Evolutionary conservation across 2,888 invertebrate genomes (phyloP), one percentile per base, ranked within the genome.

Genomic region (Calliopum simillimum): DNA sequence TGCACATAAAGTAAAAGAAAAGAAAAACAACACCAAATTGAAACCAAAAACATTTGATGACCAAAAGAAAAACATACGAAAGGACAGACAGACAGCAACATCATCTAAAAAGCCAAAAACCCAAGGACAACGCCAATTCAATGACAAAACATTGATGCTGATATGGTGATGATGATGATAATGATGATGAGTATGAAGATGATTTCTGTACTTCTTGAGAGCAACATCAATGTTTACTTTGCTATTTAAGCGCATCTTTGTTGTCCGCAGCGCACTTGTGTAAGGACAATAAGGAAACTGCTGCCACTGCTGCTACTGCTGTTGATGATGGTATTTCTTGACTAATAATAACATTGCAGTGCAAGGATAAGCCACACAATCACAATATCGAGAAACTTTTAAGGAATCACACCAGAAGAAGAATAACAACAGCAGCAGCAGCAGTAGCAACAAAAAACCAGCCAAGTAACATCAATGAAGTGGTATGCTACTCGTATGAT

Each of bases 341-440:
- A 21, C 55, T 65, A 65, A 65, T 65, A 67, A 59, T 67, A 67
- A 67, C 58, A 67, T 67, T 59, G 67, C 59, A 67, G 46, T 49
- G 67, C 59, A 58, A 59, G 67, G 67, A 67, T 67, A 67, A 67
- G 59, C 67, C 67, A 67, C 58, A 67, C 67, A 67, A 67, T 67
- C 67, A 67, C 59, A 67, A 67, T 67, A 67, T 67, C 67, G 67
- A 67, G 67, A 23, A 67, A 67, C 67, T 67, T 65, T 67, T 59
- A 67, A 59, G 67, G 67, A 67, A 67, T 67, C 67, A 67, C 46
- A 67, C 43, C 66, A 56, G 58, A 47, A 58, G 53, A 58, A 21
- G 8, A 41, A 67, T 47, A 58, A 53, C 59, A 33, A 4, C 43
- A 63, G 47, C 25, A 14, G 49, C 16, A 21, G 8, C n/a, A 23